Conservation (phyloP, 2,797 vertebrate genomes). For the Lagodon rhomboides region DNA sequence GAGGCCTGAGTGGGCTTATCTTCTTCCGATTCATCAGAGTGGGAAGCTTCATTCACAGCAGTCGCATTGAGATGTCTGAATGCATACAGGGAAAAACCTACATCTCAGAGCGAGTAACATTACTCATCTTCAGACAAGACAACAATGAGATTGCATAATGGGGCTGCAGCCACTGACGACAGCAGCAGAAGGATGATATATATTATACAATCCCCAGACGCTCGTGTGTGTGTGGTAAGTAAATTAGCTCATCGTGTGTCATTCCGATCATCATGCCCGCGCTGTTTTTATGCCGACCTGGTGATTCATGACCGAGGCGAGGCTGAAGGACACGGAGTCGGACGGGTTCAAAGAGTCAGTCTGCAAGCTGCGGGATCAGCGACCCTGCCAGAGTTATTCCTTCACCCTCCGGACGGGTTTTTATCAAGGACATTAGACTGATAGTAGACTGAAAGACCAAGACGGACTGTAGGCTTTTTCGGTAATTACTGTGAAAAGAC, state of each 20-base stretch:
- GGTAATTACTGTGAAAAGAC: not conserved
- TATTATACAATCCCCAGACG: slow-evolving; percentile 44
- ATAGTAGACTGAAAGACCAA: slow-evolving; percentile 6
- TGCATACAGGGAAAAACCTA: slow-evolving; percentile 34
- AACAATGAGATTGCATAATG: slow-evolving; percentile 52
- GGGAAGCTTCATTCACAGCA: slow-evolving; percentile 24
- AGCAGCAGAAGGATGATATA: slow-evolving; percentile 54
- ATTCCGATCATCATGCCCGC: slow-evolving; percentile 42
- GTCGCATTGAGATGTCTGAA: slow-evolving; percentile 7
- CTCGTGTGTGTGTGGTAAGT: slow-evolving; percentile 42
- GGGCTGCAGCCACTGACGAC: slow-evolving; percentile 39
- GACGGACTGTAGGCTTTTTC: not conserved
- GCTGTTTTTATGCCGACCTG: slow-evolving; percentile 37
- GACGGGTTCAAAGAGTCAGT: slow-evolving; percentile 30
- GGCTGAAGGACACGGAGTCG: slow-evolving; percentile 46
- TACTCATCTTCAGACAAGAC: slow-evolving; percentile 47
- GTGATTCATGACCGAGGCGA: slow-evolving; percentile 43
- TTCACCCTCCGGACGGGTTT: slow-evolving; percentile 23
- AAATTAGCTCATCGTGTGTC: slow-evolving; percentile 62
- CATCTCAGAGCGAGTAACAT: slow-evolving; percentile 29
- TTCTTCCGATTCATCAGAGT: slow-evolving; percentile 7
- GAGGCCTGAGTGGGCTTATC: not conserved
- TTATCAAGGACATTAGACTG: slow-evolving; percentile 31
- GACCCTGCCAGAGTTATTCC: slow-evolving; percentile 34
- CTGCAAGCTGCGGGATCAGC: slow-evolving; percentile 19